phyloP scores from a whole-genome alignment of 2,888 invertebrate species.

The Ichneumoninae sp. region DNA sequence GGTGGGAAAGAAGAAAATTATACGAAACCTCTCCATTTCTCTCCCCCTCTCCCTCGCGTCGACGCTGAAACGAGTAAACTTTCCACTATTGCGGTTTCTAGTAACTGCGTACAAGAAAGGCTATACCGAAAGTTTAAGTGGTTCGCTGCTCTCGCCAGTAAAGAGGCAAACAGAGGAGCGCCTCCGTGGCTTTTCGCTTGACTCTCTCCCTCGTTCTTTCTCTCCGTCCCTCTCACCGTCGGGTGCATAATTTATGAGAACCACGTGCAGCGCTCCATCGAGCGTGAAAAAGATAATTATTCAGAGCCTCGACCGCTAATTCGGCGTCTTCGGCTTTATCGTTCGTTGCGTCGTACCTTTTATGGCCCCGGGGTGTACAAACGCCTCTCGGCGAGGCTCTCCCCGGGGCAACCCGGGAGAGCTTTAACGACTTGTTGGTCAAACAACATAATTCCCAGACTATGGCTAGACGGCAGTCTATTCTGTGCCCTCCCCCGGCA shows the following conservation, averaged over 20 bases:
- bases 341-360: slow-evolving; percentile 27
- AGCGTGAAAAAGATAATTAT: slow-evolving; percentile 67
- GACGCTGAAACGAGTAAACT: slow-evolving; percentile 44
- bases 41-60: slow-evolving; percentile 45
- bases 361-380: not conserved
- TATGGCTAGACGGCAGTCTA: slow-evolving; percentile 33
- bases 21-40: slow-evolving; percentile 48
- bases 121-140: slow-evolving; percentile 65
- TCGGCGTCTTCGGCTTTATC: slow-evolving; percentile 62
- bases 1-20: slow-evolving; percentile 53
- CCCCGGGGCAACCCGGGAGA: not conserved
- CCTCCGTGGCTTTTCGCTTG: slow-evolving; percentile 7
- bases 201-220: slow-evolving; percentile 14
- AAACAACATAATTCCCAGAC: slow-evolving; percentile 57
- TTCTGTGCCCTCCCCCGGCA: slow-evolving; percentile 8
- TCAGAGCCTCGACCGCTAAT: slow-evolving; percentile 63
- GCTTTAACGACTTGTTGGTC: slow-evolving; percentile 60
- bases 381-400: slow-evolving; percentile 1
- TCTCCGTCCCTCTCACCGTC: slow-evolving; percentile 45
- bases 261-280: slow-evolving; percentile 63
- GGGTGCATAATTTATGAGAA: slow-evolving; percentile 67
- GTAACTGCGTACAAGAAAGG: slow-evolving; percentile 62
- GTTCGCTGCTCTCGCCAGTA: slow-evolving; percentile 28
- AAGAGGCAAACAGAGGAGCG: slow-evolving; percentile 49
- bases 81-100: slow-evolving; percentile 55